phyloP scores from a whole-genome alignment of 92 coral and sea anemone genomes.

The Metridium senile region DNA sequence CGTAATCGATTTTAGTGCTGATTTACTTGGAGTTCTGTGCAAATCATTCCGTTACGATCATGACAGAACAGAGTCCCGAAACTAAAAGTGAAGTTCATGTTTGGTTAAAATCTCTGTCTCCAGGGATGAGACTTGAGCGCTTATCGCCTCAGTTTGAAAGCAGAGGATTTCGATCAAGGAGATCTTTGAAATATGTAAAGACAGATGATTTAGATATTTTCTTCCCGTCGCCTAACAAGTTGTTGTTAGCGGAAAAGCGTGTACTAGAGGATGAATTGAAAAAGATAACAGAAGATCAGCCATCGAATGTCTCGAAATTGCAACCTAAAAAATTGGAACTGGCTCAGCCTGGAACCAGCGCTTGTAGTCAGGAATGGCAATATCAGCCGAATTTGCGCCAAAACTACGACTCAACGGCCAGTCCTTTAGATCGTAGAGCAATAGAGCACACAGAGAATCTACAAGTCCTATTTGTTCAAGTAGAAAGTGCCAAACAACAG shows the following conservation, averaged over 20 bases:
- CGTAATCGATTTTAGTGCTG: too few species aligned
- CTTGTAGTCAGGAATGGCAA: background rate
- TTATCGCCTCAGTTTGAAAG: conserved; percentile 34
- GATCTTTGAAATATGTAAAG: conserved; percentile 35
- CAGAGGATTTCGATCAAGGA: conserved; percentile 39
- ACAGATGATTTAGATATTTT: conserved; percentile 46
- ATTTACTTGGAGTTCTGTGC: too few species aligned
- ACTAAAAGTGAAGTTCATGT: too few species aligned
- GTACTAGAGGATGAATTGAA: conserved; percentile 34
- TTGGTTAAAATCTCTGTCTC: conserved; percentile 32
- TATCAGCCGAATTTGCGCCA: background rate
- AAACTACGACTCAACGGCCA: background rate
- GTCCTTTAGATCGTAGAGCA: conserved; percentile 42
- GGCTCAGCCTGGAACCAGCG: conserved; percentile 15
- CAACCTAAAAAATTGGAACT: conserved; percentile 36
- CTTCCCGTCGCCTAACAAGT: conserved; percentile 46
- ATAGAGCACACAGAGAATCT: conserved; percentile 45
- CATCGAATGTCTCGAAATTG: background rate
- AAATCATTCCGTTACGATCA: too few species aligned
- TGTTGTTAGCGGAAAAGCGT: conserved; percentile 28
- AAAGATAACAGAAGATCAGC: conserved; percentile 16
- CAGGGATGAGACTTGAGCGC: conserved; percentile 17
- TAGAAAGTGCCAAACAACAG: conserved; percentile 34
- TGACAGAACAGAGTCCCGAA: too few species aligned
- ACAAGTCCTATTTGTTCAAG: conserved; percentile 28